A percentile compares a stretch with the other conserved stretches of the same genome.
Evolutionary conservation across 2,888 invertebrate species (phyloP).

Genomic region (Lasioglossum figueresi): DNA sequence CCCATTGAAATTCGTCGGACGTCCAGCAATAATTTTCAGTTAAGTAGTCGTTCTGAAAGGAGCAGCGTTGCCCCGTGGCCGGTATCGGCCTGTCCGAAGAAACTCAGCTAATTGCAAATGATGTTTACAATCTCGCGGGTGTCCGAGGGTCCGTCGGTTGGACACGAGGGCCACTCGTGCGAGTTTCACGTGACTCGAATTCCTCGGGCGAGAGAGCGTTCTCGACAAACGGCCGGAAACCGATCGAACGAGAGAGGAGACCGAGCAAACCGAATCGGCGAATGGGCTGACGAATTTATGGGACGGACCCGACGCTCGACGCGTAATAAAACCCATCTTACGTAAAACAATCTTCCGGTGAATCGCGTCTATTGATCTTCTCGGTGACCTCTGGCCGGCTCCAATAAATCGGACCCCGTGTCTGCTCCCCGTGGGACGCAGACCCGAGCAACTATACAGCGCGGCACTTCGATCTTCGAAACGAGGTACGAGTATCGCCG

Average conservation of each 20-base stretch:
- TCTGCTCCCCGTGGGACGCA: background rate
- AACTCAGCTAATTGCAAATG: constrained; percentile 47
- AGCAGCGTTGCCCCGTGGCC: background rate
- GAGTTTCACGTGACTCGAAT: constrained; percentile 55
- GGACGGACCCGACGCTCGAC: constrained; percentile 34
- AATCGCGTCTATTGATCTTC: constrained; percentile 27
- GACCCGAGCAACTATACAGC: background rate
- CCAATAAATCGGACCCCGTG: constrained; percentile 28
- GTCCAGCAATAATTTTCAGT: background rate
- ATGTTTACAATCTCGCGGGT: constrained; percentile 39
- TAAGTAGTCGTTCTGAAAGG: constrained; percentile 18
- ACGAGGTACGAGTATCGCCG: background rate
- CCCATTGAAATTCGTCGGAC: constrained; percentile 13
- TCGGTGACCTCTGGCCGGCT: background rate
- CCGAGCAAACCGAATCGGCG: constrained; percentile 17
- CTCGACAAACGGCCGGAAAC: background rate
- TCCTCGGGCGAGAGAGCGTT: background rate
- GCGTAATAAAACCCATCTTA: constrained; percentile 26
- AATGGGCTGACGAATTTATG: constrained; percentile 10
- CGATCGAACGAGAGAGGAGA: background rate
- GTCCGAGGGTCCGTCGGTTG: background rate
- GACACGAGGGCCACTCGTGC: constrained; percentile 25
- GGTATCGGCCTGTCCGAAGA: background rate
- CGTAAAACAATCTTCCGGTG: constrained; percentile 14
- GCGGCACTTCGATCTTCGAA: background rate